Conservation (phyloP, 2,888 invertebrate genomes). For the Tinea trinotella region DNA sequence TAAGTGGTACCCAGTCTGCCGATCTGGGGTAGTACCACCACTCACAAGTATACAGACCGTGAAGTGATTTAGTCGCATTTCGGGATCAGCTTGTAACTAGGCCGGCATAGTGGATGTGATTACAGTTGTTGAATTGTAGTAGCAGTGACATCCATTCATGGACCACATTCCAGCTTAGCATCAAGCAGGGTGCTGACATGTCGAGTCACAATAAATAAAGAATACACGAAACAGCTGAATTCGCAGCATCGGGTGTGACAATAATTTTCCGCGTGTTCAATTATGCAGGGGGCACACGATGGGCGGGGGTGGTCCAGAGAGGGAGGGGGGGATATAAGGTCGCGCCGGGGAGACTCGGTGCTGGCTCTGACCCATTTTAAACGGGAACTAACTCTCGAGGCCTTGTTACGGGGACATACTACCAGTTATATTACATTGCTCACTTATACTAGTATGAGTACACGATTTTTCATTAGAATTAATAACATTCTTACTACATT, state of each 20-base stretch:
- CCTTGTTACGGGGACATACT: constrained; percentile 15
- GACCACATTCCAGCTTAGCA: too few relatives aligned
- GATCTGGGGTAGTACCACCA: too few relatives aligned
- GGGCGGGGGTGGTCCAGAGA: constrained; percentile 34
- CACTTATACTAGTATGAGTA: background rate
- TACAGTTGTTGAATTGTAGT: too few relatives aligned
- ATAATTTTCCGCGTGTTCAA: constrained; percentile 66
- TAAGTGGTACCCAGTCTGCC: too few relatives aligned
- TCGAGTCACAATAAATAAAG: too few relatives aligned
- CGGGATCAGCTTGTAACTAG: too few relatives aligned
- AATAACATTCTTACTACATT: background rate
- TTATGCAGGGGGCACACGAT: constrained; percentile 62
- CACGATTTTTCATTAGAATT: constrained; percentile 3
- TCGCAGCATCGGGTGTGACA: constrained; percentile 48
- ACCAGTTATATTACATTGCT: constrained; percentile 6
- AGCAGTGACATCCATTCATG: too few relatives aligned
- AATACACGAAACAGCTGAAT: constrained; percentile 26
- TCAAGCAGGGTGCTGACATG: too few relatives aligned
- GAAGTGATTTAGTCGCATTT: too few relatives aligned
- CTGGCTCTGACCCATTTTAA: constrained; percentile 56
- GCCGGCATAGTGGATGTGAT: too few relatives aligned
- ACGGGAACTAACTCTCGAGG: constrained; percentile 45
- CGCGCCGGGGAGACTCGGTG: constrained; percentile 50
- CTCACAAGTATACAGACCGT: too few relatives aligned
- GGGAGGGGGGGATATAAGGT: constrained; percentile 31